A percentile compares a stretch with the other conserved stretches of the same genome.
Evolutionary conservation across 2,888 invertebrate genomes (phyloP).

Genomic region (Ichneumoninae sp.): DNA sequence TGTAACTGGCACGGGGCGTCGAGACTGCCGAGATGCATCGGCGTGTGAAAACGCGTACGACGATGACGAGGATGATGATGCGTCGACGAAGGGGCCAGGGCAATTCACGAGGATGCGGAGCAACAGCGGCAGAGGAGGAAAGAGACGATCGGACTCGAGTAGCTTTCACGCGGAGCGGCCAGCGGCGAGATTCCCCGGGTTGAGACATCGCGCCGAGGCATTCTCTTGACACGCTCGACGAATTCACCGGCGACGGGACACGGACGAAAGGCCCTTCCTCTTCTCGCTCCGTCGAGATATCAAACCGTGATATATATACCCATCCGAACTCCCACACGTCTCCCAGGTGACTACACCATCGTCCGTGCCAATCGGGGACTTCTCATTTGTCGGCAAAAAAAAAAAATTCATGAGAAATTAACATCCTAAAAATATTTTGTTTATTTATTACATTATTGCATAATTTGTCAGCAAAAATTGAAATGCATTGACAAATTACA

Average conservation of each 20-base stretch:
- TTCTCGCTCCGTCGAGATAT: slow-evolving; percentile 52
- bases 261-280: slow-evolving; percentile 69
- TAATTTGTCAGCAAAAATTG: background rate
- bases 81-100: slow-evolving; percentile 54
- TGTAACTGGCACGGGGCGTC: slow-evolving; percentile 40
- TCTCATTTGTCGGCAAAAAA: slow-evolving; percentile 73
- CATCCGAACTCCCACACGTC: slow-evolving; percentile 48
- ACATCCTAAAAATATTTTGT: slow-evolving; percentile 14
- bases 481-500: background rate
- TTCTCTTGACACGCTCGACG: slow-evolving; percentile 76
- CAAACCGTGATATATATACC: slow-evolving; percentile 30
- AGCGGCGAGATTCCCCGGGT: slow-evolving; percentile 68
- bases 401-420: slow-evolving; percentile 24
- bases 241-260: slow-evolving; percentile 72
- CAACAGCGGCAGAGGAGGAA: slow-evolving; percentile 7
- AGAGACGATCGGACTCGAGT: slow-evolving; percentile 61
- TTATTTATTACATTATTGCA: slow-evolving; percentile 14
- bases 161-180: slow-evolving; percentile 74
- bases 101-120: slow-evolving; percentile 31
- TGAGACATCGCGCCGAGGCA: slow-evolving; percentile 76
- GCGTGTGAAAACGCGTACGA: slow-evolving; percentile 77
- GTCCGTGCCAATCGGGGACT: slow-evolving; percentile 75
- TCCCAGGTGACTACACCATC: slow-evolving; percentile 17
- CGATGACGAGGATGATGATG: slow-evolving; percentile 64
- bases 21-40: slow-evolving; percentile 66